Evolutionary conservation across 1,140 invertebrate species (phyloP), one percentile per base, ranked within the genome.

Genomic region (Globodera rostochiensis): DNA sequence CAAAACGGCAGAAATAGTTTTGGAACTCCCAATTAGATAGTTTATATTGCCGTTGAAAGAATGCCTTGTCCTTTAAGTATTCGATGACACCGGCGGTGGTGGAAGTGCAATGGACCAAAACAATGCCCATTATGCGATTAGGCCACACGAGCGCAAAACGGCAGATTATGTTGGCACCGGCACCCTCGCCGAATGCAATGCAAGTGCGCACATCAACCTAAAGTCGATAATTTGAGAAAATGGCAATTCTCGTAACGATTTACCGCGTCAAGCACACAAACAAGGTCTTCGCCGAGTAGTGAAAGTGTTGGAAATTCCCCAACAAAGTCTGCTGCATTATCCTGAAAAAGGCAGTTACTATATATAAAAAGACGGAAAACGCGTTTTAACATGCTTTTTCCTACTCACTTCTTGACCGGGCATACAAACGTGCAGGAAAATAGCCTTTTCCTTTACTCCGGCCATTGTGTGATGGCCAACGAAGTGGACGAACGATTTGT

Each of bases 391-490:
- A 36, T 36, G 36, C 36, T 36, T 6, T 73, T n/a, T 76, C 3
- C 66, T 5, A 15, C 66, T 76, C 19, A 64, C 57, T 73, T 80
- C 94, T 90, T 96, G 95, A 0, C 95, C 95, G 2, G 95, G 95
- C 19, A 95, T 92, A 90, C 95, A 94, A 15, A 96, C 93, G 89
- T 96, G 94, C 80, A 96, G 94, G 91, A 95, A 96, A 86, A 95
- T 93, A 66, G 94, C 95, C 53, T 95, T 92, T 66, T 94, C 93
- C 87, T 94, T 94, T 77, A 96, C 94, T 91, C 95, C 94, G 66
- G 91, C 91, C 95, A 96, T 96, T 74, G 93, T 93, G 7, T 94
- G 93, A 89, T 94, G 93, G 86, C 94, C 93, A 73, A 95, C 93
- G 82, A 92, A 92, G n/a, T 90, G 87, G 49, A 86, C 84, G 85